These are phyloP conservation scores for Babylonia areolata DNA, from an alignment of 1,140 invertebrate species.

Conservation along the genomic window DNA sequence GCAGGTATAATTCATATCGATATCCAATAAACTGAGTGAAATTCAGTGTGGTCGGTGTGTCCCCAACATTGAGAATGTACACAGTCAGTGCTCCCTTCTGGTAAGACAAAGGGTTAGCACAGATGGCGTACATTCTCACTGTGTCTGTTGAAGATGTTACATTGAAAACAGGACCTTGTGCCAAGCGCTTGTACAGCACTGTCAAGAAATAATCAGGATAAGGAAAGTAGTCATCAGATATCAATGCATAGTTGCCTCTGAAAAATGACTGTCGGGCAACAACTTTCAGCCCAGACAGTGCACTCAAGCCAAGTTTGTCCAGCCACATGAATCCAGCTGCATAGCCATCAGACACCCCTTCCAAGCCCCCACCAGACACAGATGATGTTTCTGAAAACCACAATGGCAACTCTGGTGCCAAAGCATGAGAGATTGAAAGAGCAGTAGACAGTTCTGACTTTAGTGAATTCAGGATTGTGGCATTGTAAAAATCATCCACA, in stretches of 20 bases:
- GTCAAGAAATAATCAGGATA: constrained; percentile 83
- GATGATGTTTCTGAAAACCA: constrained; percentile 36
- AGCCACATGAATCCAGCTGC: constrained; percentile 85
- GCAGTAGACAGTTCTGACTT: constrained; percentile 6
- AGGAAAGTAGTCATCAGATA: constrained; percentile 67
- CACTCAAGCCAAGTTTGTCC: constrained; percentile 85
- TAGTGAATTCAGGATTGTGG: constrained; percentile 19
- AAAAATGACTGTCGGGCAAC: constrained; percentile 85
- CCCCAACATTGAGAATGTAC: constrained; percentile 11
- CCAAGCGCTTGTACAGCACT: constrained; percentile 82
- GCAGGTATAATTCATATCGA: constrained; percentile 6
- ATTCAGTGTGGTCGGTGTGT: neutral
- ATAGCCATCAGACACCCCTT: constrained; percentile 83
- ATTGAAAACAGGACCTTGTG: constrained; percentile 80
- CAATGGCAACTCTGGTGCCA: neutral
- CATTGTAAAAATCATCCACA: constrained; percentile 22
- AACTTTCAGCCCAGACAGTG: constrained; percentile 81
- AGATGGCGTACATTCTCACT: constrained; percentile 65
- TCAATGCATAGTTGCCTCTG: constrained; percentile 82
- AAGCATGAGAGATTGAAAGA: neutral
- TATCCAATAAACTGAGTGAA: constrained; percentile 21
- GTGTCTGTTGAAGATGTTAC: constrained; percentile 49
- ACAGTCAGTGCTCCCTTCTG: neutral
- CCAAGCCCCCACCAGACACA: constrained; percentile 82
- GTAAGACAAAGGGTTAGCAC: constrained; percentile 45